These are phyloP conservation scores for Taxidea taxus DNA, from an alignment of 2,113 vertebrate species.

Conservation along the genomic window DNA sequence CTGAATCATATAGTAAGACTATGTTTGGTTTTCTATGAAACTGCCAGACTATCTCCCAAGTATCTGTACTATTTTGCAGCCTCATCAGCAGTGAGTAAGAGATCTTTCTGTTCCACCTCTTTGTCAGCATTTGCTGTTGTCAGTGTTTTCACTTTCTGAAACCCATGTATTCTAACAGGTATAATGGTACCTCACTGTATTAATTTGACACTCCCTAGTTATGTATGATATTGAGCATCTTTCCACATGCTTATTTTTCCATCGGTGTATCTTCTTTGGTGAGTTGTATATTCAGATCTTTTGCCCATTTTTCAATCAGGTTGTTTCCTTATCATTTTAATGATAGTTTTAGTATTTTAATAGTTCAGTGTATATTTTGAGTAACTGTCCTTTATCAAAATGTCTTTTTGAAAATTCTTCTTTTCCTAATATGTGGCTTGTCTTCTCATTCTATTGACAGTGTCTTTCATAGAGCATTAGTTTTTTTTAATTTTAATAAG, in stretches of 20 bases:
- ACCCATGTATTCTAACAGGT: neutral
- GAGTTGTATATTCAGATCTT: neutral
- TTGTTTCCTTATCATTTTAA: neutral
- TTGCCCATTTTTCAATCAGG: neutral
- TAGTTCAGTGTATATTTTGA: neutral
- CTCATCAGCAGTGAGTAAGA: neutral
- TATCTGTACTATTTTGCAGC: neutral
- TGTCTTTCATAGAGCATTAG: neutral
- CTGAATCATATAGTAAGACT: neutral
- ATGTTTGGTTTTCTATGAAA: neutral
- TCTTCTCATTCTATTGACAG: neutral
- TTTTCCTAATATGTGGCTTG: neutral
- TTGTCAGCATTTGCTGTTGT: neutral
- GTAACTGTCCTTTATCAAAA: neutral
- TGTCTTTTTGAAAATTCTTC: neutral
- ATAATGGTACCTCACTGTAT: neutral
- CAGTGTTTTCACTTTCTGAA: neutral
- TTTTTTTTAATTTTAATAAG: neutral
- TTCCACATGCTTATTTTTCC: neutral
- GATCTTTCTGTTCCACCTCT: neutral
- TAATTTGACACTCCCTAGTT: neutral
- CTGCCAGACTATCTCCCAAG: neutral
- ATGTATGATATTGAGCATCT: neutral
- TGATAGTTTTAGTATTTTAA: no score
- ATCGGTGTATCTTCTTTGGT: neutral